Evolutionary conservation across 2,113 vertebrate species (phyloP), one percentile per base, ranked within the genome.

Genomic region (Platycercus adscitus): DNA sequence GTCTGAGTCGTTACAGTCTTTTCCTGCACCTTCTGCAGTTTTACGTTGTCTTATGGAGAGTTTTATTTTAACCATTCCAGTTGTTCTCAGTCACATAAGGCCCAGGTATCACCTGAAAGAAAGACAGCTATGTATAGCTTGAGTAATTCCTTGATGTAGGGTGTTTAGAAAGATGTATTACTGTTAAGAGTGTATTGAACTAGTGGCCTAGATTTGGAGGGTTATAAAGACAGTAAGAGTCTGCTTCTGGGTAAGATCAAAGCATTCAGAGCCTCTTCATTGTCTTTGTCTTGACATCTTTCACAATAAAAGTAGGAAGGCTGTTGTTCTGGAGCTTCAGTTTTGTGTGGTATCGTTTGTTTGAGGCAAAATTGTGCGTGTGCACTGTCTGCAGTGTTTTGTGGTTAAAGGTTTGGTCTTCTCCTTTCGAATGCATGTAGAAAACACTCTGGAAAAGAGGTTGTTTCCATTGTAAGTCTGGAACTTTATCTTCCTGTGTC

Each of bases 101-200:
- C 26, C 37, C 19, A 35, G 53, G 14, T 43, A 8, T 43, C 35
- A 26, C 41, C 43, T 18, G 39, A 24, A 47, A 37, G 69, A 70
- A 44, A 31, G 65, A 8, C 9, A 43, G 39, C 25, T 76, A 4
- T 0, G 3, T 0, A 0, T 56, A 43, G 29, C 25, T 37, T n/a
- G 25, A 58, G 18, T 55, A 68, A 26, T 50, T 50, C 19, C 9
- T 60, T n/a, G 8, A 37, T 25, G 31, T 3, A 46, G 20, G 20
- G 11, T 60, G 15, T 76, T 75, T 7, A 33, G 63, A 12, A 66
- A 66, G 58, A 17, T 8, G 11, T 14, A 2, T 25, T 87, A 14
- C 15, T 53, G 50, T 37, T 44, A 31, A 49, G 24, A 47, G 18
- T 10, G 2, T 52, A 13, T 47, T 71, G 61, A 65, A 43, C 17